phyloP scores from a whole-genome alignment of 2,888 invertebrate species.

The Ophion slaviceki region DNA sequence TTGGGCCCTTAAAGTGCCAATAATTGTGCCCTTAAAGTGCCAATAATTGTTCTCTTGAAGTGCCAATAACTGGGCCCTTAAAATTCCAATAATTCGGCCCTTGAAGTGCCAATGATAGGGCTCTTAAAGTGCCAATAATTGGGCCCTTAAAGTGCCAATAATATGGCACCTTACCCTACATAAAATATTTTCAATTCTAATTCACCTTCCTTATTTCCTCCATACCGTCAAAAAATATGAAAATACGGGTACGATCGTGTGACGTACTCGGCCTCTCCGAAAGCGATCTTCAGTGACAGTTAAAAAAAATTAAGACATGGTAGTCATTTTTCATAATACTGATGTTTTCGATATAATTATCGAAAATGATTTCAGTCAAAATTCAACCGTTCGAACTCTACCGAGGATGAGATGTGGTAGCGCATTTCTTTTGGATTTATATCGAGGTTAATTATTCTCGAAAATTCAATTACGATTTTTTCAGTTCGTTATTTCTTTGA shows the following conservation, averaged over 20 bases:
- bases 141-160: too few species aligned
- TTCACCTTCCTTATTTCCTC: conserved; percentile 15
- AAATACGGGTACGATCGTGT: conserved; percentile 59
- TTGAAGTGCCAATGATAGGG: too few species aligned
- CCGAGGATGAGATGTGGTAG: too few species aligned
- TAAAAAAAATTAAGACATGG: conserved; percentile 8
- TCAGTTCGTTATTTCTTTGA: neutral
- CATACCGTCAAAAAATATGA: conserved; percentile 61
- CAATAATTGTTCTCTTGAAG: too few species aligned
- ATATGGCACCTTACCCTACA: neutral
- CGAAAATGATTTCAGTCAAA: neutral
- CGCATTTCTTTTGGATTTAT: neutral
- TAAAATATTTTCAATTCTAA: conserved; percentile 16
- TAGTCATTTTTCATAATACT: conserved; percentile 49
- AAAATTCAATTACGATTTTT: neutral
- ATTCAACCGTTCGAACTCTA: neutral
- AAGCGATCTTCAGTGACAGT: conserved; percentile 37
- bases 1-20: too few species aligned
- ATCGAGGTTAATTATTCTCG: neutral
- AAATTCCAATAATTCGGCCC: too few species aligned
- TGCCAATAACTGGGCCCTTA: too few species aligned
- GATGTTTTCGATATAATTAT: conserved; percentile 17
- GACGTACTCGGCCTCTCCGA: conserved; percentile 40
- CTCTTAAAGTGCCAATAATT: too few species aligned
- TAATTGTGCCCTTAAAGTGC: too few species aligned